phyloP scores from a whole-genome alignment of 2,113 vertebrate genomes.

The Pteronura brasiliensis region DNA sequence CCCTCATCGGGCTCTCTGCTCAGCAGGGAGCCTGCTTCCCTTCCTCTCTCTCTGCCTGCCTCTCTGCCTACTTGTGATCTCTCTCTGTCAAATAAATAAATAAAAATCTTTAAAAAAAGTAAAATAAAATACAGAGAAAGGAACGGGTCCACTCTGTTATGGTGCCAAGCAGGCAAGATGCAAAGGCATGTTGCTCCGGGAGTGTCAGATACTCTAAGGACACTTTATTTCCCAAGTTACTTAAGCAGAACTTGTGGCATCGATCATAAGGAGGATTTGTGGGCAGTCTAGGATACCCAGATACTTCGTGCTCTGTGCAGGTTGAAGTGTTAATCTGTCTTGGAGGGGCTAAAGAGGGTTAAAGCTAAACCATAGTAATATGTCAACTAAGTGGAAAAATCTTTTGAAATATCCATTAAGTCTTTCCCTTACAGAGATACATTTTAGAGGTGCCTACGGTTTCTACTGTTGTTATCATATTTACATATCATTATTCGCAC shows the following conservation, averaged over 20 bases:
- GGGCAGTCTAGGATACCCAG: fast-evolving
- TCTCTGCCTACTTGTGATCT: too few species aligned
- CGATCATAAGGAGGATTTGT: neutral
- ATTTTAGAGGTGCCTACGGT: neutral
- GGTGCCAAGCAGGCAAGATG: neutral
- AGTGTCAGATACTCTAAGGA: neutral
- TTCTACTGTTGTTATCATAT: neutral
- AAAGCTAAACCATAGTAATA: neutral
- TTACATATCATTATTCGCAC: neutral
- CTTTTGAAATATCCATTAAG: neutral
- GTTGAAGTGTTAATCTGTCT: neutral
- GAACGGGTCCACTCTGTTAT: neutral
- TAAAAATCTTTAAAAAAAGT: too few species aligned
- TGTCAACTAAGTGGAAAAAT: neutral
- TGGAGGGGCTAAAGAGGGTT: neutral
- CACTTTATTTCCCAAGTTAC: neutral
- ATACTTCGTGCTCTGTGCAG: neutral
- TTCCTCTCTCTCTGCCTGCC: too few species aligned
- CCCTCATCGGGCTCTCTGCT: too few species aligned
- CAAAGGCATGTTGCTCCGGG: neutral
- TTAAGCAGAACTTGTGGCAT: neutral
- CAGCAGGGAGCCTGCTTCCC: too few species aligned
- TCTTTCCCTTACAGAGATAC: neutral
- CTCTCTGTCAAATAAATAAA: too few species aligned
- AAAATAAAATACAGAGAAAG: neutral